Evolutionary conservation across 2,888 invertebrate genomes (phyloP), one percentile per base, ranked within the genome.

Genomic region (Dexiosoma caninum): DNA sequence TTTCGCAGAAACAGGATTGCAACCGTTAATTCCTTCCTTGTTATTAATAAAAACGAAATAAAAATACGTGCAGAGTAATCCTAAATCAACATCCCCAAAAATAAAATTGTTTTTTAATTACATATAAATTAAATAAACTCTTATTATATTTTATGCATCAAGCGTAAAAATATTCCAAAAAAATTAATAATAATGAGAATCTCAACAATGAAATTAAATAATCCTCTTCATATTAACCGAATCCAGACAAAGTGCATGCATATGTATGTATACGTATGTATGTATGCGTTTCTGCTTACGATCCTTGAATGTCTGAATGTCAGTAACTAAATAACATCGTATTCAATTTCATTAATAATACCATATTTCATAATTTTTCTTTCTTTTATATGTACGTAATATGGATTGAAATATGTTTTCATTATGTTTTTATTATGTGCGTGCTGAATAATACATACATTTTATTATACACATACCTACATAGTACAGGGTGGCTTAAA

Each of bases 301-400:
- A n/a, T n/a, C n/a, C n/a, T n/a, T 42, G 16, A 21, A 9, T 40
- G 53, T 53, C 62, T 55, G 12, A 9, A 60, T 66, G 71, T 76
- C 72, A 69, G 67, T 69, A 72, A 81, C 59, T 64, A 74, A 77
- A 77, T 55, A 78, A 72, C 42, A 81, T 59, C 71, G 72, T 77
- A 64, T 81, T 70, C 49, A 77, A 81, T 81, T 77, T 81, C 81
- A 77, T 81, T 74, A 81, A 81, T 77, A 81, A 74, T 77, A 77
- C 72, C 62, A 69, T 69, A 81, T 81, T 81, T 81, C 72, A 81
- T 81, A 77, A 69, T 67, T 76, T 62, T 6, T 46, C 44, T 32
- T 55, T 42, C 53, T 42, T 32, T 16, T 46, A 16, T 32, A 59
- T 32, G 8, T n/a, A n/a, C n/a, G n/a, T n/a, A n/a, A n/a, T n/a